Percentiles rank a stretch among this genome's conserved stretches.
Evolutionary conservation across 1,140 invertebrate genomes (phyloP).

Genomic region (Drosophila bipectinata): DNA sequence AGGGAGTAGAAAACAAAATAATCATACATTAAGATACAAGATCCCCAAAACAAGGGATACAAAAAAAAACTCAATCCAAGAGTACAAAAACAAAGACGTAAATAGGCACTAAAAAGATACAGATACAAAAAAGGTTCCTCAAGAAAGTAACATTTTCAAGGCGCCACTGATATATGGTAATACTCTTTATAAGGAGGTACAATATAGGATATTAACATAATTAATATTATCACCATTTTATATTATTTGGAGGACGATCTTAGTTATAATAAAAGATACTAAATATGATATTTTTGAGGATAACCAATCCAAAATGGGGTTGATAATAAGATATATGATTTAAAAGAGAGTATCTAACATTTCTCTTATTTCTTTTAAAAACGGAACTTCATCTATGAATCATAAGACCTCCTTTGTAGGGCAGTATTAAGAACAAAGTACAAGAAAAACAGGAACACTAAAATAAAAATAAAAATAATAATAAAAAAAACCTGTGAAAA

Average conservation of each 20-base stretch:
- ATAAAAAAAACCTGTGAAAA: slow-evolving; percentile 52
- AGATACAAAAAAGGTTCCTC: slow-evolving; percentile 3
- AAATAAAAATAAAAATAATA: slow-evolving; percentile 3
- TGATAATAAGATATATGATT: not conserved
- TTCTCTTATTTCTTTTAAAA: slow-evolving; percentile 5
- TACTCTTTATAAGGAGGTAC: not conserved
- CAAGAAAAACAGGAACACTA: slow-evolving; percentile 2
- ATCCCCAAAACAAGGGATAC: slow-evolving; percentile 28
- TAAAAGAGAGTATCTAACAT: slow-evolving; percentile 3
- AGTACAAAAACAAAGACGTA: not conserved
- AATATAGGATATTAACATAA: not conserved
- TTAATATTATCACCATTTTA: too few species aligned
- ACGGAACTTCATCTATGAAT: slow-evolving; percentile 2
- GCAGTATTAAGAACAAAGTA: not conserved
- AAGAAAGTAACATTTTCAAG: slow-evolving; percentile 17
- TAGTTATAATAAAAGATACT: too few species aligned
- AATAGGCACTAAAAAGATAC: slow-evolving; percentile 22
- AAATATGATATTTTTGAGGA: too few species aligned
- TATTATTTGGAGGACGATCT: too few species aligned
- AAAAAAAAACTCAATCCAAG: not conserved
- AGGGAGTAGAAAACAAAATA: slow-evolving; percentile 62
- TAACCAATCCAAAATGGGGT: too few species aligned
- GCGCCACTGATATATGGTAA: slow-evolving; percentile 1
- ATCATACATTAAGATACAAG: slow-evolving; percentile 58
- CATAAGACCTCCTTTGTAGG: not conserved